Percentiles rank a stretch among this genome's conserved stretches.
Conservation (phyloP, 1,140 invertebrate species). For the Harlomillsia oculata region DNA sequence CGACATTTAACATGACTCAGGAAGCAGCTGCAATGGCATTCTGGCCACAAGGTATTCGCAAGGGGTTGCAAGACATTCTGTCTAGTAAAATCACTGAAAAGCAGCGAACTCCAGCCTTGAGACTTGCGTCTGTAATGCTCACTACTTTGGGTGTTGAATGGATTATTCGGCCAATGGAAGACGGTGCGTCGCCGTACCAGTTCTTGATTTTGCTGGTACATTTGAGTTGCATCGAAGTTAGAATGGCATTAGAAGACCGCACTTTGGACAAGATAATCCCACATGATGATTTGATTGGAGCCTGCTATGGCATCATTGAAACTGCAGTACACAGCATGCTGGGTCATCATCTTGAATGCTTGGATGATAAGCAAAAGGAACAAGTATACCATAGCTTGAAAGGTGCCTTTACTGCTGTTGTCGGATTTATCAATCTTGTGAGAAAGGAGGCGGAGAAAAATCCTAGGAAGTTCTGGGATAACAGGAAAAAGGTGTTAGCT, state of each 20-base stretch:
- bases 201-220: conserved; percentile 76
- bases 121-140: conserved; percentile 65
- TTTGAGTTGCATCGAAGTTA: conserved; percentile 76
- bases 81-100: conserved; percentile 74
- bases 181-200: conserved; percentile 55
- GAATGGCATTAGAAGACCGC: conserved; percentile 82
- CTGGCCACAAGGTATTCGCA: conserved; percentile 67
- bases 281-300: conserved; percentile 63
- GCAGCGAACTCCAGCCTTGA: conserved; percentile 76
- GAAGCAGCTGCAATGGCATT: conserved; percentile 55
- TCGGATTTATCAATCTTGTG: conserved; percentile 60
- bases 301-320: conserved; percentile 77
- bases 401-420: conserved; percentile 72
- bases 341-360: conserved; percentile 60
- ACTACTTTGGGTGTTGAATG: conserved; percentile 75
- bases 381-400: conserved; percentile 80
- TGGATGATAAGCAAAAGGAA: conserved; percentile 82
- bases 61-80: conserved; percentile 67
- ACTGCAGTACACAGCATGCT: conserved; percentile 68
- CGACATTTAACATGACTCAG: conserved; percentile 51
- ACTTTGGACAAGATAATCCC: conserved; percentile 60
- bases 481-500: conserved; percentile 55
- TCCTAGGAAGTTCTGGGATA: conserved; percentile 35
- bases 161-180: conserved; percentile 59
- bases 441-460: conserved; percentile 31